A percentile compares a stretch with the other conserved stretches of the same genome.
Evolutionary conservation across 2,888 invertebrate genomes (phyloP).

Genomic region (Onthophagus sagittarius): DNA sequence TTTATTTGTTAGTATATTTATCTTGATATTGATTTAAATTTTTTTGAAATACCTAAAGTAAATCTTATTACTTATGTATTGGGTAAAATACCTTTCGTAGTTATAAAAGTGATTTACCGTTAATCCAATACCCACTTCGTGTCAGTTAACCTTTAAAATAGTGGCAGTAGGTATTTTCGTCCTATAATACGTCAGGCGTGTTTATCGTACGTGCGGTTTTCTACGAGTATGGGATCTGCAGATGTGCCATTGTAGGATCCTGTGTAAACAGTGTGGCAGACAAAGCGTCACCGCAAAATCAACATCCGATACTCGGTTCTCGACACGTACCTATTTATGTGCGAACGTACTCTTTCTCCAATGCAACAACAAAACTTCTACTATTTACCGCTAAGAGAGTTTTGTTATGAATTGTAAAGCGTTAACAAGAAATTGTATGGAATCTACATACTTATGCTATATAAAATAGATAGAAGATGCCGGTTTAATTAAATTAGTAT

Average conservation of each 20-base stretch:
- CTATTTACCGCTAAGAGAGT: too few relatives aligned
- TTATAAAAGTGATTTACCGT: background rate
- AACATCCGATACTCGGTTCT: slow-evolving; percentile 15
- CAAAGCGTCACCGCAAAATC: slow-evolving; percentile 20
- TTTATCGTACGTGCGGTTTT: slow-evolving; percentile 44
- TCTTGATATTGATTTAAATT: too few relatives aligned
- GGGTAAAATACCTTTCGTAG: background rate
- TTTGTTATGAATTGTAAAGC: background rate
- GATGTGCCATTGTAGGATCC: slow-evolving; percentile 39
- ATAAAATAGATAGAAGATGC: background rate
- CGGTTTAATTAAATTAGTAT: slow-evolving; percentile 1
- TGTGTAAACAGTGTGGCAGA: slow-evolving; percentile 28
- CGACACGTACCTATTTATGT: slow-evolving; percentile 6
- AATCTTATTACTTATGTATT: background rate
- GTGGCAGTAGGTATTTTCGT: slow-evolving; percentile 26
- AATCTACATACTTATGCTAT: background rate
- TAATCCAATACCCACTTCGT: background rate
- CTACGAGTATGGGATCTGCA: slow-evolving; percentile 41
- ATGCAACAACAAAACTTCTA: too few relatives aligned
- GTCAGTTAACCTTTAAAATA: background rate
- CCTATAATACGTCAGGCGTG: slow-evolving; percentile 36
- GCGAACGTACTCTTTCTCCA: background rate
- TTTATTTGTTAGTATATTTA: too few relatives aligned
- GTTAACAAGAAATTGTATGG: background rate
- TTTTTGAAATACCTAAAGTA: too few relatives aligned